A percentile compares a stretch with the other conserved stretches of the same genome.
Conservation (phyloP, 2,888 invertebrate genomes). For the Aspidapion aeneum region DNA sequence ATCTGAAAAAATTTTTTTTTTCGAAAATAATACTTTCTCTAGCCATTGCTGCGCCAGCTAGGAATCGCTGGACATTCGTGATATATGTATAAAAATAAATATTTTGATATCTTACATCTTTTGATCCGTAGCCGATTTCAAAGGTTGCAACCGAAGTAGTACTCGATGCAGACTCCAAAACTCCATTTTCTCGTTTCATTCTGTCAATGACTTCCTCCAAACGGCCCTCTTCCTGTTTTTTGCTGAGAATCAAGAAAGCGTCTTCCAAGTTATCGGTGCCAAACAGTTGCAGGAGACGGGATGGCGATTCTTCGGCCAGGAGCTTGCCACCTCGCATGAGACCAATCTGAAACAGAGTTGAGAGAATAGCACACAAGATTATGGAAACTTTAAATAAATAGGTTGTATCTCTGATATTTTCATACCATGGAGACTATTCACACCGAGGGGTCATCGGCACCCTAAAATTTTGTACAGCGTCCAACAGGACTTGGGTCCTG, state of each 20-base stretch:
- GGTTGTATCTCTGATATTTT: too few relatives aligned
- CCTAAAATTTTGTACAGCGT: too few relatives aligned
- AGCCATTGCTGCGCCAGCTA: too few relatives aligned
- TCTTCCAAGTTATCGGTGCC: constrained; percentile 78
- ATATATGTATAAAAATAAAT: too few relatives aligned
- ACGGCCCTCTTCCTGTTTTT: constrained; percentile 54
- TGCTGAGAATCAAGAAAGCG: constrained; percentile 78
- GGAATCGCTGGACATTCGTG: too few relatives aligned
- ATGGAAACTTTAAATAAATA: neutral
- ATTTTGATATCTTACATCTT: constrained; percentile 34
- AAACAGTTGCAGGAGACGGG: constrained; percentile 63
- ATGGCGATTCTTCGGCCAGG: constrained; percentile 81
- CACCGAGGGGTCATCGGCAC: too few relatives aligned
- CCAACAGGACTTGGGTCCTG: too few relatives aligned
- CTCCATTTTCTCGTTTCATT: constrained; percentile 25
- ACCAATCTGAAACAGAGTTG: constrained; percentile 72
- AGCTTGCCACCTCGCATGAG: constrained; percentile 82
- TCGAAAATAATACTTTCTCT: too few relatives aligned
- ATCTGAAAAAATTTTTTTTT: too few relatives aligned
- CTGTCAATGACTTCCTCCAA: constrained; percentile 28
- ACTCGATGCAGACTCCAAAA: constrained; percentile 25
- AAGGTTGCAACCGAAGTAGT: constrained; percentile 30
- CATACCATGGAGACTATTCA: too few relatives aligned
- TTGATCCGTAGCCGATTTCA: constrained; percentile 33
- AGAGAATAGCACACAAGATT: too few relatives aligned